Conservation (phyloP, 2,888 invertebrate species). For the Epicampocera succincta region DNA sequence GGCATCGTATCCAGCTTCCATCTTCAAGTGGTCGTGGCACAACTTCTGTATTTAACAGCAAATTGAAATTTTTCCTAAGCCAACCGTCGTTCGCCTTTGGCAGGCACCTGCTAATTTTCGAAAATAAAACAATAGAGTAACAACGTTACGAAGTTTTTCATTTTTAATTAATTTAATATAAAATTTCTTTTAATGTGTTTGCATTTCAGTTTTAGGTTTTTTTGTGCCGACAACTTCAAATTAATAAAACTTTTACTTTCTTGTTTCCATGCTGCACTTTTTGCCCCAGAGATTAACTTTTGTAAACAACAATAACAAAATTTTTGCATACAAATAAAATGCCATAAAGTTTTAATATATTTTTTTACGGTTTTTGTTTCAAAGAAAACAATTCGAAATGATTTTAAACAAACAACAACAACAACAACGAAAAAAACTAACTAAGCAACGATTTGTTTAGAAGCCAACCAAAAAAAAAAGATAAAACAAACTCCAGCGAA, state of each 20-base stretch:
- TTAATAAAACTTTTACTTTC: constrained; percentile 57
- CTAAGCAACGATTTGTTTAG: constrained; percentile 43
- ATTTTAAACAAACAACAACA: constrained; percentile 8
- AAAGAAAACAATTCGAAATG: constrained; percentile 10
- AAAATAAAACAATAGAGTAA: too few species aligned
- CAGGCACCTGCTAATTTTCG: too few species aligned
- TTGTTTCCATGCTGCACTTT: background rate
- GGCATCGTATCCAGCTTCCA: too few species aligned
- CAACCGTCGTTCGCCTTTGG: too few species aligned
- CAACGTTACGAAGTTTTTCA: too few species aligned
- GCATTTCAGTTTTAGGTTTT: background rate
- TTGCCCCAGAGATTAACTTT: constrained; percentile 40
- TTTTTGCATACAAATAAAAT: constrained; percentile 28
- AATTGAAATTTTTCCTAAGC: too few species aligned
- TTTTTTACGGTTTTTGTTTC: constrained; percentile 20
- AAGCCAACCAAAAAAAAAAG: constrained; percentile 27
- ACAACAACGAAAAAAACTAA: constrained; percentile 2
- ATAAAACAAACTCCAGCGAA: constrained; percentile 28
- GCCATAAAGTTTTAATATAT: constrained; percentile 31
- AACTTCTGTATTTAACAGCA: too few species aligned
- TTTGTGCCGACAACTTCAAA: background rate
- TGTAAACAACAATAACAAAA: constrained; percentile 46
- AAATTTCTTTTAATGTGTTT: background rate
- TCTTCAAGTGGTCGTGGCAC: too few species aligned
- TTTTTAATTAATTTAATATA: background rate